Conservation (phyloP, 2,113 vertebrate species). For the Saguinus imperator region DNA sequence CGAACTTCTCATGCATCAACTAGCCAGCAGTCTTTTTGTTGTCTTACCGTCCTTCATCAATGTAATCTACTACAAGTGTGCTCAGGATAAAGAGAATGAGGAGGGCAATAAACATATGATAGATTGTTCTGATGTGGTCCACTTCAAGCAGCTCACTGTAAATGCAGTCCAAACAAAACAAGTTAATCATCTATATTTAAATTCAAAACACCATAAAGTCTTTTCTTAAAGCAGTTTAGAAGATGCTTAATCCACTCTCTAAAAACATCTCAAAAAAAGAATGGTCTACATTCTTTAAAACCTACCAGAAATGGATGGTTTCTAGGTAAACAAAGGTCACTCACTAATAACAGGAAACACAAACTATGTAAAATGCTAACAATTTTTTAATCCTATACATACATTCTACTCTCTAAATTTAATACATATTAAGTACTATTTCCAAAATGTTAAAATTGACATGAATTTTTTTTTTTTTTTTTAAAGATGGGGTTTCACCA, state of each 20-base stretch:
- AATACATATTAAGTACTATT: not conserved
- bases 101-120: conserved; percentile 98
- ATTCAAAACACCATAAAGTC: not conserved
- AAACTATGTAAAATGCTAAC: not conserved
- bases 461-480: not conserved
- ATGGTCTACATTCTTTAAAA: not conserved
- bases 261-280: conserved; percentile 7
- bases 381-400: not conserved
- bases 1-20: not conserved
- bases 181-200: not conserved
- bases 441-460: not conserved
- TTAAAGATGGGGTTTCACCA: too few relatives aligned
- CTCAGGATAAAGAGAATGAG: conserved; percentile 97
- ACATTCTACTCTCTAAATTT: not conserved
- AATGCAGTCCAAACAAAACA: conserved; percentile 56
- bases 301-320: not conserved
- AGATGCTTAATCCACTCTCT: not conserved
- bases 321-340: not conserved
- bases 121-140: conserved; percentile 97
- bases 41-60: conserved; percentile 96
- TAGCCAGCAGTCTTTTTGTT: not conserved
- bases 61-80: conserved; percentile 94
- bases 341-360: not conserved
- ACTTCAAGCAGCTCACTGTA: conserved; percentile 96
- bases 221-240: conserved; percentile 13